These are phyloP conservation scores for Potamilus streckersoni DNA, from an alignment of 1,140 invertebrate genomes.

Conservation along the genomic window DNA sequence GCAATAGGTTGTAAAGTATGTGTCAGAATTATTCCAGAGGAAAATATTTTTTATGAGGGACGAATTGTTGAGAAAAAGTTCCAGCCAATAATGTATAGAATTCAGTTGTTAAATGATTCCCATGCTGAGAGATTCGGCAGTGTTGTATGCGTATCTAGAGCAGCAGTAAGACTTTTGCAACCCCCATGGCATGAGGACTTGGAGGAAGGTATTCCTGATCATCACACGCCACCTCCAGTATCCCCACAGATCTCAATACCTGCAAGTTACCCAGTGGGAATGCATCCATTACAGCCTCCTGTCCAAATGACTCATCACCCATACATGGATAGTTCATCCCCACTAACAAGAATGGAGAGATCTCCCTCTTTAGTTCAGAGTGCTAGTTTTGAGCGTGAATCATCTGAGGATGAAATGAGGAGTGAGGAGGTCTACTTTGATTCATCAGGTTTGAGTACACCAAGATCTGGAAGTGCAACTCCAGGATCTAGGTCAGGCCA, in stretches of 20 bases:
- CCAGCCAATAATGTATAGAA: slow-evolving; percentile 80
- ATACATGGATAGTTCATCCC: slow-evolving; percentile 65
- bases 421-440: slow-evolving; percentile 60
- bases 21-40: slow-evolving; percentile 72
- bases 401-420: slow-evolving; percentile 62
- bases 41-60: slow-evolving; percentile 85
- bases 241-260: slow-evolving; percentile 26
- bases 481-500: slow-evolving; percentile 60
- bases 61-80: slow-evolving; percentile 77
- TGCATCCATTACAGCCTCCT: slow-evolving; percentile 66
- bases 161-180: slow-evolving; percentile 88
- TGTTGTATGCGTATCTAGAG: slow-evolving; percentile 77
- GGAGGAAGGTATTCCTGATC: slow-evolving; percentile 72
- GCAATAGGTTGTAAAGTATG: slow-evolving; percentile 75
- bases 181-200: slow-evolving; percentile 97
- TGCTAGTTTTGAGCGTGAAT: slow-evolving; percentile 53
- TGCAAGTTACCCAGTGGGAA: slow-evolving; percentile 1
- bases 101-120: slow-evolving; percentile 1
- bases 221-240: slow-evolving; percentile 31
- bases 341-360: slow-evolving; percentile 17
- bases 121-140: slow-evolving; percentile 20
- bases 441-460: slow-evolving; percentile 60
- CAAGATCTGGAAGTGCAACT: slow-evolving; percentile 69
- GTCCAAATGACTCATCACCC: slow-evolving; percentile 76
- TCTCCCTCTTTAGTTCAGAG: slow-evolving; percentile 42